Base-by-base conservation (phyloP, 2,888 invertebrate species). In the Crossocerus cetratus region DNA sequence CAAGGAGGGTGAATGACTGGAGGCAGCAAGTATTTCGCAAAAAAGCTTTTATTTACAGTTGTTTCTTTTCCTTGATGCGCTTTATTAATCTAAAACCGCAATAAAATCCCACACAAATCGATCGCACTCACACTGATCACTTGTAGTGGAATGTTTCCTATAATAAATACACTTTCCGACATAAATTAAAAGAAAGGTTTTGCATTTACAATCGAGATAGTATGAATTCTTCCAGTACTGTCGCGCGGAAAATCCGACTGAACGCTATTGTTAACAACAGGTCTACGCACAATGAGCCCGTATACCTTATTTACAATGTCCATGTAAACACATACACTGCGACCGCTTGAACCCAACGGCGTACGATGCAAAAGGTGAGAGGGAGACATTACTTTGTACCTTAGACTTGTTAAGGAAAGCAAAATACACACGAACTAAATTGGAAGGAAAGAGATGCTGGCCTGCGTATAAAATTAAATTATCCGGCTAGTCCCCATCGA, bases 301-400 rank as follows among this genome's bases (percentile, higher is more conserved):
- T 85, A 83, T 83, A 85, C 83, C 82, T 83, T 87, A 86, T 87
- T 86, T 87, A 87, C 86, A 87, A 84, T 85, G 82, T 86, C 80
- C 79, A 86, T 83, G 83, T 86, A 86, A 86, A 83, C 84, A 85
- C 83, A 86, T 82, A 84, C 82, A 85, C 77, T 80, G 83, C 83
- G 77, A 83, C 44, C 72, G 81, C 78, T 81, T 76, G 70, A 78
- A 76, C 66, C 70, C 65, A 62, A 66, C 65, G 78, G 81, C 81
- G 81, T 82, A 78, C 75, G 75, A 80, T 80, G 75, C 76, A 65
- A 81, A 84, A 83, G 77, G 76, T 84, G 82, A 80, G 84, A 82
- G 84, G 80, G 84, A n/a, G n/a, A n/a, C n/a, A 84, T 84, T 83
- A 85, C 82, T 86, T 86, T 86, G 87, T 85, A 87, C 87, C 83